Evolutionary conservation across 2,888 invertebrate species (phyloP).

Genomic region (Euzophera pinguis): DNA sequence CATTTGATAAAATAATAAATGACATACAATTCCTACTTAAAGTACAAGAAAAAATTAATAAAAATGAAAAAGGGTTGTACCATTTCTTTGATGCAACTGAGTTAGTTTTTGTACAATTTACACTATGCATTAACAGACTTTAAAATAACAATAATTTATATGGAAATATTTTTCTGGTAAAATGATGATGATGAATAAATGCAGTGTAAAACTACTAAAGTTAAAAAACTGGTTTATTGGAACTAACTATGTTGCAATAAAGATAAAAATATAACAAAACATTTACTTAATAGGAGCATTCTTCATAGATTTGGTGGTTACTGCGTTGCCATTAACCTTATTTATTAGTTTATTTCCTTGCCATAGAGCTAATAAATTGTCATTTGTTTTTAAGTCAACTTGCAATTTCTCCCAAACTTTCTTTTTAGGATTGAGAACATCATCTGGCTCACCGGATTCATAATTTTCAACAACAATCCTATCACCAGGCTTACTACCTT

Average conservation of each 20-base stretch:
- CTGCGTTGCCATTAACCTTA: conserved; percentile 86
- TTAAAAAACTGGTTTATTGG: not conserved
- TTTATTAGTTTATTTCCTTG: conserved; percentile 87
- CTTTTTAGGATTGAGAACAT: conserved; percentile 95
- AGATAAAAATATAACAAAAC: not conserved
- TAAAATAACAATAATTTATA: too few relatives aligned
- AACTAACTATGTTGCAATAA: not conserved
- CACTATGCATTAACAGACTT: too few relatives aligned
- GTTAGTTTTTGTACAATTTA: too few relatives aligned
- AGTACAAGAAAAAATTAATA: too few relatives aligned
- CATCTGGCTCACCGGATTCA: conserved; percentile 88
- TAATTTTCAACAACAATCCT: conserved; percentile 90
- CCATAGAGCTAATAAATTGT: conserved; percentile 89
- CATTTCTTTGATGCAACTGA: too few relatives aligned
- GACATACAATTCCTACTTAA: too few relatives aligned
- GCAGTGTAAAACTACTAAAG: too few relatives aligned
- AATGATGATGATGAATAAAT: too few relatives aligned
- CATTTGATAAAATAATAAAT: too few relatives aligned
- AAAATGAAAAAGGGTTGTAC: too few relatives aligned
- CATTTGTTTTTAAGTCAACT: conserved; percentile 86
- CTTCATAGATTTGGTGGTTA: conserved; percentile 86
- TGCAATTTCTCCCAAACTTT: conserved; percentile 98
- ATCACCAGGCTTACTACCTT: conserved; percentile 89
- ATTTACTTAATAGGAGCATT: conserved; percentile 90
- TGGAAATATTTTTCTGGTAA: too few relatives aligned